These are phyloP conservation scores for Hydriomena furcata DNA, from an alignment of 2,888 invertebrate species.

Conservation along the genomic window DNA sequence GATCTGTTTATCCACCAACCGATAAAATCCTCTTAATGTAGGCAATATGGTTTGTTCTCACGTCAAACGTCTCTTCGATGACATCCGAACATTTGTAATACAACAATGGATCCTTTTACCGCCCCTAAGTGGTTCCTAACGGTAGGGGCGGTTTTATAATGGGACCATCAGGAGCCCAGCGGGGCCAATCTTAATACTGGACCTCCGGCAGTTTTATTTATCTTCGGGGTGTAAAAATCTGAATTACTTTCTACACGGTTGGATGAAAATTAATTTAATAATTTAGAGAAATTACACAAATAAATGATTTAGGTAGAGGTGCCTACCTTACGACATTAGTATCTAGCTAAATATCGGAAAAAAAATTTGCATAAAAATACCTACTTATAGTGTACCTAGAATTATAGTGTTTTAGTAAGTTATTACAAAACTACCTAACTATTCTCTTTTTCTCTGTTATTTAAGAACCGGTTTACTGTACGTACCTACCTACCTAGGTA, in stretches of 20 bases:
- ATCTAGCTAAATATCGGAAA: no score
- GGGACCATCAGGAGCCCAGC: constrained; percentile 35
- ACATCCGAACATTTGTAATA: constrained; percentile 78
- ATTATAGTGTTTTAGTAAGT: no score
- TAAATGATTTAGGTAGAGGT: no score
- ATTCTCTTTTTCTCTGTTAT: no score
- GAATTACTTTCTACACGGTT: constrained; percentile 3
- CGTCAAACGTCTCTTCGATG: constrained; percentile 71
- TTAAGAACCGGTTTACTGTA: no score
- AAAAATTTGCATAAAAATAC: no score
- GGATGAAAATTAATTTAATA: no score
- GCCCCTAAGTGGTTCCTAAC: constrained; percentile 53
- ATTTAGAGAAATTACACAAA: no score
- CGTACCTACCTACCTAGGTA: no score
- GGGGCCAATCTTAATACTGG: constrained; percentile 31
- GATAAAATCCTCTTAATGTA: constrained; percentile 41
- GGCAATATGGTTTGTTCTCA: constrained; percentile 72
- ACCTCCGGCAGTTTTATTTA: constrained; percentile 29
- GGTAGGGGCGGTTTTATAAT: constrained; percentile 48
- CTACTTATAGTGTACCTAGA: no score
- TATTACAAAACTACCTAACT: no score
- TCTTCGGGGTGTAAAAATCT: constrained; percentile 16
- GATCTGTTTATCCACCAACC: constrained; percentile 24
- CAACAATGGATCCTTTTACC: constrained; percentile 74
- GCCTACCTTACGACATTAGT: no score